A percentile compares a stretch with the other conserved stretches of the same genome.
These are phyloP conservation scores for Bungarus multicinctus DNA, from an alignment of 2,113 vertebrate genomes.

Conservation along the genomic window DNA sequence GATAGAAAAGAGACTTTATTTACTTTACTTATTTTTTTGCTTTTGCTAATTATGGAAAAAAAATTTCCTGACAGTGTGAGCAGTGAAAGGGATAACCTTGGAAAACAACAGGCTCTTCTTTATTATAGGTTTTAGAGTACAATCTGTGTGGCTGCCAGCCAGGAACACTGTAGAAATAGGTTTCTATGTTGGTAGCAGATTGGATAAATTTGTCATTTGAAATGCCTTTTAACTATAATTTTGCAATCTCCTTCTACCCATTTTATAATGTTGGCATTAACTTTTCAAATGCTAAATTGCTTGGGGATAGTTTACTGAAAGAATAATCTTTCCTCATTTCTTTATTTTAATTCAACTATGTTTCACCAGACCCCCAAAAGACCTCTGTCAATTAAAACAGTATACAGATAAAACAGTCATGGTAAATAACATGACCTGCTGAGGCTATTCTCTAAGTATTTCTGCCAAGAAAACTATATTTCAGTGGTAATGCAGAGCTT, in stretches of 20 bases:
- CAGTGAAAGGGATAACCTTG: background rate
- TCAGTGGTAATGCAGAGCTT: background rate
- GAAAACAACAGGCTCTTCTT: background rate
- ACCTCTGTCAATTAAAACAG: background rate
- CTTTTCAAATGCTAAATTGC: background rate
- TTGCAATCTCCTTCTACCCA: background rate
- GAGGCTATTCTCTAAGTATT: background rate
- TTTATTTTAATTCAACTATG: background rate
- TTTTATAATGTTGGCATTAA: background rate
- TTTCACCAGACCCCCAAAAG: background rate
- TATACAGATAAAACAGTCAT: background rate
- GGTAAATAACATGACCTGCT: background rate
- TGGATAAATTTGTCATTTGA: too few relatives aligned
- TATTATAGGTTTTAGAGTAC: background rate
- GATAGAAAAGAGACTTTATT: background rate
- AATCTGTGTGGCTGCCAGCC: background rate
- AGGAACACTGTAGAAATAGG: background rate
- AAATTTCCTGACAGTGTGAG: background rate
- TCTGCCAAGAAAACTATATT: background rate
- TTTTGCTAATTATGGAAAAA: background rate
- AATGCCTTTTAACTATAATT: background rate
- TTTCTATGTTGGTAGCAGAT: background rate
- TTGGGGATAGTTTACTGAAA: background rate
- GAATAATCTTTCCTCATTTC: background rate
- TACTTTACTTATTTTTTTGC: background rate